Evolutionary conservation across 2,888 invertebrate genomes (phyloP).

Genomic region (Drosophila barbarae): DNA sequence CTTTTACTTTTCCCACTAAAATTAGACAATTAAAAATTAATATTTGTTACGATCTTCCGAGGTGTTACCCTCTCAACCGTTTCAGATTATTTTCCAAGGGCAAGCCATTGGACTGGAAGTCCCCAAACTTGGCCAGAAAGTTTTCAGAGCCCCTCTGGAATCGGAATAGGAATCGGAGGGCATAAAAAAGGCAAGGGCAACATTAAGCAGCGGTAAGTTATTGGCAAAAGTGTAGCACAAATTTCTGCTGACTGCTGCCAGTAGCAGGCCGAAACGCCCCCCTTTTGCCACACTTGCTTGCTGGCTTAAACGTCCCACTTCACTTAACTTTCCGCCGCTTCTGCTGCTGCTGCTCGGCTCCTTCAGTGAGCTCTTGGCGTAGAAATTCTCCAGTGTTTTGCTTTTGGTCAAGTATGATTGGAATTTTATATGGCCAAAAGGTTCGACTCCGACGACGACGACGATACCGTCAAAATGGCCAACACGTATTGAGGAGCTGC

Average conservation of each 20-base stretch:
- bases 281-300: constrained; percentile 31
- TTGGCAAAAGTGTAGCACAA: constrained; percentile 56
- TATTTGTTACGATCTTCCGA: not conserved
- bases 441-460: constrained; percentile 45
- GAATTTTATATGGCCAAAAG: constrained; percentile 70
- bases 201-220: constrained; percentile 56
- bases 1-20: not conserved
- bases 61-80: not conserved
- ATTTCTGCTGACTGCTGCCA: constrained; percentile 64
- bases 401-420: constrained; percentile 72
- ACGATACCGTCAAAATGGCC: constrained; percentile 63
- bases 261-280: constrained; percentile 26
- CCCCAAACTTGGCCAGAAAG: constrained; percentile 2
- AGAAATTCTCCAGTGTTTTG: constrained; percentile 68
- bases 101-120: not conserved
- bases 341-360: not conserved
- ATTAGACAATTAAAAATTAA: not conserved
- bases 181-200: constrained; percentile 41
- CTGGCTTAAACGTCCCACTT: constrained; percentile 65
- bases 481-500: constrained; percentile 58
- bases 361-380: constrained; percentile 24
- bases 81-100: not conserved
- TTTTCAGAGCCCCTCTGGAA: constrained; percentile 7
- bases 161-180: constrained; percentile 1
- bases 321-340: constrained; percentile 56